Percentiles rank a stretch among this genome's conserved stretches.
These are phyloP conservation scores for Paracentrotus lividus DNA, from an alignment of 53 echinoderm and acorn worm genomes.

Conservation along the genomic window DNA sequence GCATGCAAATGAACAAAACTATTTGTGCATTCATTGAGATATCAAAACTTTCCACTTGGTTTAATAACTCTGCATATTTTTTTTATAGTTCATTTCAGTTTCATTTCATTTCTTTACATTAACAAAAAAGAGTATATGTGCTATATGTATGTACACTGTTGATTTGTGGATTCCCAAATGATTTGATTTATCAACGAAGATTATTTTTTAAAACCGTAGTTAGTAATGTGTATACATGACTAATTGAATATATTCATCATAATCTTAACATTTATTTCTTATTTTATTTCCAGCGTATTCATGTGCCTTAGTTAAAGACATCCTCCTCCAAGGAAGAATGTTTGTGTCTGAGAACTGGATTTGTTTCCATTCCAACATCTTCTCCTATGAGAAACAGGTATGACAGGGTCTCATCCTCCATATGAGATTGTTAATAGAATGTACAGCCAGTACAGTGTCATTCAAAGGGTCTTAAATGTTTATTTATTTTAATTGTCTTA, in stretches of 20 bases:
- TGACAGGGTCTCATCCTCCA: background rate
- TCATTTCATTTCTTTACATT: background rate
- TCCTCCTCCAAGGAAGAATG: conserved; percentile 94
- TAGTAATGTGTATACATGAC: too few relatives aligned
- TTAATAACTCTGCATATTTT: background rate
- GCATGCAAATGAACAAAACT: background rate
- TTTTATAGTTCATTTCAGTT: background rate
- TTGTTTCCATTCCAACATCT: conserved; percentile 99
- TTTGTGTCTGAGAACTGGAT: conserved; percentile 98
- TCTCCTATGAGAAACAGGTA: conserved; percentile 97
- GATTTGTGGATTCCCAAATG: too few relatives aligned
- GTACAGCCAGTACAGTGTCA: too few relatives aligned
- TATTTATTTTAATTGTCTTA: too few relatives aligned
- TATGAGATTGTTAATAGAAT: too few relatives aligned
- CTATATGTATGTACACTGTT: too few relatives aligned
- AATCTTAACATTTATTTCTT: background rate
- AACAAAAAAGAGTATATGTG: too few relatives aligned
- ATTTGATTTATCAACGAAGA: too few relatives aligned
- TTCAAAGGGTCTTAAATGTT: too few relatives aligned
- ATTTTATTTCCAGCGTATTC: conserved; percentile 83
- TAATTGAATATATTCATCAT: background rate
- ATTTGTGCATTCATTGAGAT: background rate
- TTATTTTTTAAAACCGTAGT: too few relatives aligned
- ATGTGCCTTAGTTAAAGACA: conserved; percentile 96
- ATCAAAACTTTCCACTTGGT: background rate